Conservation (phyloP, 2,113 vertebrate genomes). For the Sigmodon hispidus region DNA sequence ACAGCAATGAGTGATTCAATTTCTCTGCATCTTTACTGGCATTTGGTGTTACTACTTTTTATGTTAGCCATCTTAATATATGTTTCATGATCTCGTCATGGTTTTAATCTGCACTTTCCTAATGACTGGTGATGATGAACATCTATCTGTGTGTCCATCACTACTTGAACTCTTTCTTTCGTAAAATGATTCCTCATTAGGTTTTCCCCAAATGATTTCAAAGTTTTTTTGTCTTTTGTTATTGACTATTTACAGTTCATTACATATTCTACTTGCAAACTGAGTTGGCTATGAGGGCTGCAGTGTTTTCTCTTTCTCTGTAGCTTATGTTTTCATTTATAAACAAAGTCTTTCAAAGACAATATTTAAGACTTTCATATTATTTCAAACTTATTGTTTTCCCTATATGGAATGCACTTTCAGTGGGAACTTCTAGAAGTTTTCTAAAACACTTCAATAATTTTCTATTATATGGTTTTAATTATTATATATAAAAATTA, state of each 20-base stretch:
- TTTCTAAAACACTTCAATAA: not conserved
- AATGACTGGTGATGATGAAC: not conserved
- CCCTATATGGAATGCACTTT: not conserved
- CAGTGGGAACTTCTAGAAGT: not conserved
- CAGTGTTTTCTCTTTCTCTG: not conserved
- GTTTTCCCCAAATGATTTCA: conserved; percentile 3
- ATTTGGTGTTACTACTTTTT: not conserved
- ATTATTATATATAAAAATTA: not conserved
- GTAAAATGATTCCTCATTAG: not conserved
- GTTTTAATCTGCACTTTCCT: conserved; percentile 11
- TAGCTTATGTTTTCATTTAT: not conserved
- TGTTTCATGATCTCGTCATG: not conserved
- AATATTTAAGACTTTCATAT: not conserved
- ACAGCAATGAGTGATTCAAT: not conserved
- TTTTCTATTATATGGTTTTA: not conserved
- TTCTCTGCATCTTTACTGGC: not conserved
- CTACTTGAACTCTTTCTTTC: not conserved
- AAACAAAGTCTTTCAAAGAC: not conserved
- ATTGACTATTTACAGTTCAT: not conserved
- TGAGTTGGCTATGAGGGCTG: not conserved
- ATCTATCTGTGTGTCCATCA: not conserved
- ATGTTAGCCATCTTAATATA: conserved; percentile 1
- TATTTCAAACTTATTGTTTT: not conserved
- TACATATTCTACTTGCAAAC: not conserved
- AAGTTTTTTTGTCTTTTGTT: not conserved